Evolutionary conservation across 1,140 invertebrate genomes (phyloP), one percentile per base, ranked within the genome.

Genomic region (Zaprionus tsacasi): DNA sequence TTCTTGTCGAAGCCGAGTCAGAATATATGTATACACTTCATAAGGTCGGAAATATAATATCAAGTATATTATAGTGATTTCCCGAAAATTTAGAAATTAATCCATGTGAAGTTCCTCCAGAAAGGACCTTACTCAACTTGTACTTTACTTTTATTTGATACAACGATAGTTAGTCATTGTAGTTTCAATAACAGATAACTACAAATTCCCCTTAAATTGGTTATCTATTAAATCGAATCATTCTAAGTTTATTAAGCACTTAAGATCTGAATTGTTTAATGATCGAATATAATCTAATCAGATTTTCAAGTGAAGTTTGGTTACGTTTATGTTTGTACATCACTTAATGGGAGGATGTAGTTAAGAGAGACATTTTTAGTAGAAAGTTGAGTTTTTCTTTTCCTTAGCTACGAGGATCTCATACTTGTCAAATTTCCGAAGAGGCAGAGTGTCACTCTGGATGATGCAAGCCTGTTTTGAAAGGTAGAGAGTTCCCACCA

Each of bases 361-460:
- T 3, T 43, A 15, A 7, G 2, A 2, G n/a, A n/a, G 3, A 2
- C 1, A 15, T 33, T 2, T 33, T 50, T 59, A 50, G 6, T 17
- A 15, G 38, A 45, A 8, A n/a, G 43, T 50, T 6, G 13, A n/a
- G 27, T 59, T 60, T 15, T 11, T 35, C 35, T 54, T 59, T 3
- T 11, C 0, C 11, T 36, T 60, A 30, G 65, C 66, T 13, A 76
- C 27, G 0, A 76, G 70, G 0, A 57, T 38, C 40, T 72, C 74
- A 52, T 76, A 76, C n/a, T 72, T 72, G 11, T 66, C 57, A 13
- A 50, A 72, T 2, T 66, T 15, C 1, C 61, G 55, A 11, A 70
- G 17, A 0, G 45, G 54, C 55, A 66, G 59, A 15, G 56, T 38
- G 1, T 27, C 61, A 13, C 13, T 54, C 36, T 56, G 50, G 17